Percentiles rank a stretch among this genome's conserved stretches.
These are phyloP conservation scores for Rhinogobio ventralis DNA, from an alignment of 2,797 vertebrate species.

Conservation along the genomic window DNA sequence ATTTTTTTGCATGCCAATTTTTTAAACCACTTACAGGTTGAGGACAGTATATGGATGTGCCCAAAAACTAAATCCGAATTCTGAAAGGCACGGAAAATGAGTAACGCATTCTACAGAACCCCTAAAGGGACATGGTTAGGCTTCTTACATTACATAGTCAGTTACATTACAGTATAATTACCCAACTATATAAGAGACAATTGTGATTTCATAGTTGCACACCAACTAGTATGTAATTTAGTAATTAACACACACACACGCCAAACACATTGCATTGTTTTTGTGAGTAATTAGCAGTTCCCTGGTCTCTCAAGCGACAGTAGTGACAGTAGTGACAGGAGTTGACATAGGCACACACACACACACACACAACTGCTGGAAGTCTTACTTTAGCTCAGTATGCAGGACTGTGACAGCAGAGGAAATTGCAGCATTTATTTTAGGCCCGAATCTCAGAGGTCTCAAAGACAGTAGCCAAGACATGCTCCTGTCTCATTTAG, in stretches of 20 bases:
- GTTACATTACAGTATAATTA: background rate
- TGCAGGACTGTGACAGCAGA: background rate
- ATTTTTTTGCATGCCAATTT: too few relatives aligned
- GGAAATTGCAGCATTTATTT: conserved; percentile 31
- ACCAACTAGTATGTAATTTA: background rate
- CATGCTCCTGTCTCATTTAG: conserved; percentile 7
- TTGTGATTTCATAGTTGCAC: background rate
- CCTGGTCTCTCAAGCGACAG: background rate
- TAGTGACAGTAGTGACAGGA: background rate
- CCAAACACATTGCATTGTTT: background rate
- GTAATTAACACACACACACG: background rate
- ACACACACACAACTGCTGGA: background rate
- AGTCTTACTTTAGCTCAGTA: background rate
- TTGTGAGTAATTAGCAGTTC: background rate
- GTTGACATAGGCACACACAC: background rate
- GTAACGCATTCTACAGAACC: too few relatives aligned
- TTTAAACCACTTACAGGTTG: too few relatives aligned
- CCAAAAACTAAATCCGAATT: too few relatives aligned
- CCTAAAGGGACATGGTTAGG: too few relatives aligned
- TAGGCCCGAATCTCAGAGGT: conserved; percentile 7
- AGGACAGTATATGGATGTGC: too few relatives aligned
- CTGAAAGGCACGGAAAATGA: too few relatives aligned
- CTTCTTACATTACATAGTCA: too few relatives aligned
- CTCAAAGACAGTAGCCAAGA: background rate
- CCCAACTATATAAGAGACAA: too few relatives aligned